Base-by-base conservation (phyloP, 2,888 invertebrate genomes). In the Cephalotes varians region DNA sequence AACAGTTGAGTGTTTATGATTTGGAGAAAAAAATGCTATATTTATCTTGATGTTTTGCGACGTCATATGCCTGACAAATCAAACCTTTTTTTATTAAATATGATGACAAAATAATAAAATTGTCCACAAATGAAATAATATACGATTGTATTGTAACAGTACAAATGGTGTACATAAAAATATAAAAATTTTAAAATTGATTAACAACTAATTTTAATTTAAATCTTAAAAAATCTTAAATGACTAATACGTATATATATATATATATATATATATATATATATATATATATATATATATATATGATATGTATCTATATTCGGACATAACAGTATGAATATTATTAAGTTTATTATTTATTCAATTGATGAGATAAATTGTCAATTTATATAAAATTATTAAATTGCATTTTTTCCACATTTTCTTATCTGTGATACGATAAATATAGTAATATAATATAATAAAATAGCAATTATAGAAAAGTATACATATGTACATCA, bases 371-470 rank as follows among this genome's bases (percentile, higher is more conserved):
- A 28, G 28, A 28, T 65, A 25, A 28, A 47, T 10, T n/a, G 28
- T 28, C 25, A 65, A 67, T 65, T 65, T 65, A 47, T 31, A 67
- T 47, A 67, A 67, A 67, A 47, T 47, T 6, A 28, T 65, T 28
- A 28, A 28, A 28, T 67, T 51, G 9, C 9, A 34, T 69, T 67
- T 18, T 31, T 21, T 21, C 31, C 7, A 2, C 4, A 51, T 69
- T 51, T 67, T 40, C 5, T 71, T 25, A 71, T n/a, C n/a, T n/a
- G n/a, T n/a, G n/a, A n/a, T n/a, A n/a, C n/a, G n/a, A n/a, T n/a
- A n/a, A n/a, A n/a, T n/a, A n/a, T n/a, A n/a, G n/a, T n/a, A n/a
- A n/a, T n/a, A n/a, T n/a, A n/a, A n/a, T n/a, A n/a, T n/a, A n/a
- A n/a, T n/a, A n/a, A 37, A 71, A 51, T 71, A 49, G 1, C 62